Evolutionary conservation across 2,888 invertebrate species (phyloP), one percentile per base, ranked within the genome.

Genomic region (Lasioglossum figueresi): DNA sequence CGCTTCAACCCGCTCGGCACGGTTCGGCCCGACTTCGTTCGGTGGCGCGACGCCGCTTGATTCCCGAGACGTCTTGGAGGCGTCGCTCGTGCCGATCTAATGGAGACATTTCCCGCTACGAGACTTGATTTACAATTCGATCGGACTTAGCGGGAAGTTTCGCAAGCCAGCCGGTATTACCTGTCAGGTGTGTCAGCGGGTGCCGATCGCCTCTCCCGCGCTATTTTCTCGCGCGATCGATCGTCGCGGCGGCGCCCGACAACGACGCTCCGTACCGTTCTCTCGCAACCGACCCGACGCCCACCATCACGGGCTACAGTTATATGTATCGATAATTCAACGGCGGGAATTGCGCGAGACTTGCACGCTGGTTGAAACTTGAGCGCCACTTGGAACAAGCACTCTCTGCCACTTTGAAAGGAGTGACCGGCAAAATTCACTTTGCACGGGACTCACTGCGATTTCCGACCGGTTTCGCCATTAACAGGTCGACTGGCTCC

Each of bases 91-190:
- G 40, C 66, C 84, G 83, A 83, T 87, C 86, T 90, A 92, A 93
- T 91, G 87, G 90, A 91, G 91, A 90, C 87, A 77, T 91, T 91
- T 88, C 87, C 80, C 84, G 75, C 79, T 87, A 91, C 90, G 89
- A 85, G 90, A 91, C 89, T 86, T 82, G 92, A 91, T 93, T 91
- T 91, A 88, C 90, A 92, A 92, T 93, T 91, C 89, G 86, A 83
- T 73, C 80, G 81, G 88, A 89, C 88, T 91, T 85, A 88, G 82
- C 89, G 88, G 93, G 92, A 92, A 92, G 91, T 92, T 92, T 91
- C 85, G 52, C n/a, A 52, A 52, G 83, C 84, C 88, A 34, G 74
- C 88, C 74, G 87, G 91, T 93, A 93, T 93, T 91, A 92, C 92
- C 91, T 92, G 91, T 93, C 93, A 91, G 88, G 90, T 90, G 89